phyloP scores from a whole-genome alignment of 2,797 vertebrate species.

The Epinephelus awoara region DNA sequence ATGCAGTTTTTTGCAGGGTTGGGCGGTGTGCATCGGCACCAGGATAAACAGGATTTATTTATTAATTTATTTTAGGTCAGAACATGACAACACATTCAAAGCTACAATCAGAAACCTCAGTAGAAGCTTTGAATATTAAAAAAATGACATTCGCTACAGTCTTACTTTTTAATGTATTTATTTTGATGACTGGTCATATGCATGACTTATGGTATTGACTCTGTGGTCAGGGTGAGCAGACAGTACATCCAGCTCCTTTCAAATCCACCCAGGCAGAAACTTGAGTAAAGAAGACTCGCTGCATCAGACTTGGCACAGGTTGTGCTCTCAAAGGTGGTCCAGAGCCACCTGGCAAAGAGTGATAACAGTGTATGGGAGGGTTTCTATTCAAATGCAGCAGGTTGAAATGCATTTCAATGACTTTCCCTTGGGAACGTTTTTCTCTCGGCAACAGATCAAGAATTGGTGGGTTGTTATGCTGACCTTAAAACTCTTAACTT shows the following conservation, averaged over 20 bases:
- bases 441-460: slow-evolving; percentile 44
- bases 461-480: slow-evolving; percentile 36
- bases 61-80: too few species aligned
- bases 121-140: too few species aligned
- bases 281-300: slow-evolving; percentile 60
- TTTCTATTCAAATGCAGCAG: slow-evolving; percentile 67
- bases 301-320: slow-evolving; percentile 70
- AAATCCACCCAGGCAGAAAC: slow-evolving; percentile 60
- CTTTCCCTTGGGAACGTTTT: slow-evolving; percentile 40
- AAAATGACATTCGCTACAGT: too few species aligned
- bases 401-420: slow-evolving; percentile 72
- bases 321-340: slow-evolving; percentile 75
- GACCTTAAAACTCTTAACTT: slow-evolving; percentile 54
- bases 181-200: slow-evolving; percentile 56
- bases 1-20: too few species aligned
- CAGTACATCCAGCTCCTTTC: slow-evolving; percentile 48
- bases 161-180: slow-evolving; percentile 34
- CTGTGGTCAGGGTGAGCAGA: slow-evolving; percentile 54
- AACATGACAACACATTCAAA: too few species aligned
- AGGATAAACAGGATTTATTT: too few species aligned
- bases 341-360: slow-evolving; percentile 71
- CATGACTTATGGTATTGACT: slow-evolving; percentile 51
- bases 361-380: slow-evolving; percentile 70
- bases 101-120: too few species aligned
- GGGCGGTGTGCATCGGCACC: too few species aligned